Base-by-base conservation (phyloP, 2,888 invertebrate species). In the Craniophora ligustri region DNA sequence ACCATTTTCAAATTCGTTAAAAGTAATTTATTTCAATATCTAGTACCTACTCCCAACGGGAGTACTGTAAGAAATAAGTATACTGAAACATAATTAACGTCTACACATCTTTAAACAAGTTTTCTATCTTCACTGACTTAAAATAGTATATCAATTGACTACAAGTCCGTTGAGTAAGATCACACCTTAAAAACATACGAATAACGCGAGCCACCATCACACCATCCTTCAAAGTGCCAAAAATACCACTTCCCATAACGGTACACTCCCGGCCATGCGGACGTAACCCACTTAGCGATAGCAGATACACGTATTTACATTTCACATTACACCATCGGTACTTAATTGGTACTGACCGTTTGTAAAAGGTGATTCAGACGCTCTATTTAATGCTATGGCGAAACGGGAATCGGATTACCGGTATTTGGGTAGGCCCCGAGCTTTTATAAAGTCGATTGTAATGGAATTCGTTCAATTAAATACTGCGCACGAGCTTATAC, bases 271-370 rank as follows among this genome's bases (percentile, higher is more conserved):
- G 41, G 51, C 34, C 26, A 38, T 58, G 48, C 55, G 53, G 40
- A 63, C 32, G 53, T 71, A 76, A 75, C 76, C 75, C 64, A 78
- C 58, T 76, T 51, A 34, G 44, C 56, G 56, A 75, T 51, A 34
- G 44, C 56, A 57, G 75, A 75, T 57, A 70, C 51, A 55, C 50
- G 49, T 82, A 78, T 86, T 86, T 86, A 79, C 86, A 79, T 76
- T 82, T 71, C 72, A 68, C 79, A 78, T 84, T 84, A 76, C 75
- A 72, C 75, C 66, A 64, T 69, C 50, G 64, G 76, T 75, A 71
- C 77, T 77, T 83, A 83, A 86, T 86, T 86, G 82, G 80, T 82
- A 78, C 70, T 51, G 75, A 23, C 44, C 51, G 64, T 47, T 44
- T 46, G 62, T 45, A 50, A 42, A 63, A 48, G 46, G 45, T 62